These are phyloP conservation scores for Ahaetulla prasina DNA, from an alignment of 2,113 vertebrate genomes.

Conservation along the genomic window DNA sequence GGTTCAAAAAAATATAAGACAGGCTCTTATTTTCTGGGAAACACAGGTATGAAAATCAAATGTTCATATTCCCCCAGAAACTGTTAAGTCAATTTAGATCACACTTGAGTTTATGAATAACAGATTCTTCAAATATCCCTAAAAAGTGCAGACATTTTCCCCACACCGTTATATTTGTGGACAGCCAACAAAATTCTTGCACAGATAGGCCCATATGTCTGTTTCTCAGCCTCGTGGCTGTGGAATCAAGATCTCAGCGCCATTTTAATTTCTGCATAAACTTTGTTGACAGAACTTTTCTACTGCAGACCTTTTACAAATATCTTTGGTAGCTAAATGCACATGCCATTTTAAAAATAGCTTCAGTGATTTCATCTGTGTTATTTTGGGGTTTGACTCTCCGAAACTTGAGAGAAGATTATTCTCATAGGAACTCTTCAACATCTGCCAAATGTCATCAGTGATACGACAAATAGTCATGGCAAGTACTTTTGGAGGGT, in stretches of 20 bases:
- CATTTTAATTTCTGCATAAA: background rate
- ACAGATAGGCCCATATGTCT: background rate
- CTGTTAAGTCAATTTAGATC: background rate
- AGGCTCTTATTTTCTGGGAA: too few relatives aligned
- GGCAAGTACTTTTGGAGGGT: background rate
- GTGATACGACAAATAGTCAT: background rate
- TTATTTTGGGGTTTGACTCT: background rate
- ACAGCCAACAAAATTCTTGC: background rate
- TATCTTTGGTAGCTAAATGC: background rate
- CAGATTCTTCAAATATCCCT: background rate
- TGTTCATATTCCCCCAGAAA: background rate
- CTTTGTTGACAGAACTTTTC: background rate
- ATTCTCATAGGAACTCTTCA: background rate
- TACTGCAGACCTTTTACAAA: background rate
- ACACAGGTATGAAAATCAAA: background rate
- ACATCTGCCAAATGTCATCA: background rate
- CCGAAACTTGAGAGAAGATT: background rate
- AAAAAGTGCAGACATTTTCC: background rate
- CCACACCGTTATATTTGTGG: background rate
- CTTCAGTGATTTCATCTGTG: fast-evolving
- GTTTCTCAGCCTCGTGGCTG: background rate
- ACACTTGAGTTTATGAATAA: background rate
- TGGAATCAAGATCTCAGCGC: background rate
- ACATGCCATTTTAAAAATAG: background rate
- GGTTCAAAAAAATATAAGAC: too few relatives aligned